Percentiles rank a stretch among this genome's conserved stretches.
phyloP scores from a whole-genome alignment of 2,797 vertebrate species.

The Chiroxiphia lanceolata region DNA sequence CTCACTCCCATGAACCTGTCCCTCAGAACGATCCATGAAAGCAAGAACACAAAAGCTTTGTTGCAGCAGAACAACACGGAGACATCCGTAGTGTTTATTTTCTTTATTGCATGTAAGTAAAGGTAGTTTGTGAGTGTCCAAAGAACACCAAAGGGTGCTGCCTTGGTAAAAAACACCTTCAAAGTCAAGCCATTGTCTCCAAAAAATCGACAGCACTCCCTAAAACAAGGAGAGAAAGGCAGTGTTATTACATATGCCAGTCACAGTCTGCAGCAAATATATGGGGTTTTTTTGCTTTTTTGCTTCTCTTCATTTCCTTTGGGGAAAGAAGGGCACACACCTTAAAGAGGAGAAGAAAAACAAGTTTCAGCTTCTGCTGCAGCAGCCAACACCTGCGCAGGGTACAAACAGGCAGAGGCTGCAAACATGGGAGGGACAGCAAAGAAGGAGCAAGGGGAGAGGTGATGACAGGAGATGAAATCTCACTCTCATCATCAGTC shows the following conservation, averaged over 20 bases:
- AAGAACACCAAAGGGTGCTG: conserved; percentile 94
- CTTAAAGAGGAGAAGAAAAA: background rate
- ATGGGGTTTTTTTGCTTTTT: background rate
- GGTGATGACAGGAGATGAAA: background rate
- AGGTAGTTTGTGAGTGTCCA: conserved; percentile 99
- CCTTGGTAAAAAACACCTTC: conserved; percentile 93
- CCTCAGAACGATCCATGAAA: conserved; percentile 97
- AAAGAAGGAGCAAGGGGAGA: background rate
- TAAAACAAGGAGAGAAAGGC: conserved; percentile 77
- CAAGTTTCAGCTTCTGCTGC: background rate
- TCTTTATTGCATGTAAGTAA: conserved; percentile 98
- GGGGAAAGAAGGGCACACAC: background rate
- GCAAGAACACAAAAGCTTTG: conserved; percentile 98
- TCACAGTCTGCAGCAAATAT: background rate
- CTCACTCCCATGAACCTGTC: conserved; percentile 98
- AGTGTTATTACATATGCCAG: conserved; percentile 55
- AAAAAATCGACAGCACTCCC: conserved; percentile 95
- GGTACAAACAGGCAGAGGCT: background rate
- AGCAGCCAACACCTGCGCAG: background rate
- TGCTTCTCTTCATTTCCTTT: background rate
- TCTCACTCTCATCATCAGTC: background rate
- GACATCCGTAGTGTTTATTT: conserved; percentile 95
- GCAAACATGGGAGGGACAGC: background rate
- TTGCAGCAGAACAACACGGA: conserved; percentile 98
- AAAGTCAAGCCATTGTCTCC: conserved; percentile 93